Percentiles rank a stretch among this genome's conserved stretches.
phyloP scores from a whole-genome alignment of 2,797 vertebrate species.

The Sternotherus odoratus region DNA sequence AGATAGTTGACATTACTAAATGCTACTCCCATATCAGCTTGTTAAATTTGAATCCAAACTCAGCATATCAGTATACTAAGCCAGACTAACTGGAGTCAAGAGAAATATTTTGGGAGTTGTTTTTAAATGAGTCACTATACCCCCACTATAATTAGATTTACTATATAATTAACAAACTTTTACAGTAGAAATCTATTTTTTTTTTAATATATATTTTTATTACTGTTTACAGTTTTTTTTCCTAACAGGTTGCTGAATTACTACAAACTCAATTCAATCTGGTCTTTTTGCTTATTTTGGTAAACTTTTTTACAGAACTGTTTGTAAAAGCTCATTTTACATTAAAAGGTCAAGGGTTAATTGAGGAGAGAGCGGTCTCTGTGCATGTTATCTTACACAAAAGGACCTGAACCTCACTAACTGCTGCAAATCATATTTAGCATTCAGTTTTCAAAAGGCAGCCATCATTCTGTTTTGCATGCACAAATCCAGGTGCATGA shows the following conservation, averaged over 20 bases:
- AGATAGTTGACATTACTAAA: slow-evolving; percentile 91
- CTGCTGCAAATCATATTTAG: neutral
- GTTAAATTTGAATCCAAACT: slow-evolving; percentile 93
- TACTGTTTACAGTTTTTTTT: slow-evolving; percentile 23
- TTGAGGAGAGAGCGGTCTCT: neutral
- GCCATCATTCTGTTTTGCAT: neutral
- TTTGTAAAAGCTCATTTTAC: neutral
- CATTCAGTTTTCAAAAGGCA: neutral
- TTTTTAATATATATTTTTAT: slow-evolving; percentile 40
- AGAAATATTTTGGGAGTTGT: slow-evolving; percentile 93
- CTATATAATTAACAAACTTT: slow-evolving; percentile 77
- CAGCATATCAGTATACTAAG: slow-evolving; percentile 87
- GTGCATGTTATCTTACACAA: neutral
- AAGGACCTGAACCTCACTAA: neutral
- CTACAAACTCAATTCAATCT: neutral
- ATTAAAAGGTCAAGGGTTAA: neutral
- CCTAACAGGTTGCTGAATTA: slow-evolving; percentile 21
- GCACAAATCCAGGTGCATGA: neutral
- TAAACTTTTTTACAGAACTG: neutral
- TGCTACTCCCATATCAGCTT: slow-evolving; percentile 91
- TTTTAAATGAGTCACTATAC: slow-evolving; percentile 90
- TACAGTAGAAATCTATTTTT: slow-evolving; percentile 56
- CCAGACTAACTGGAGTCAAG: slow-evolving; percentile 98
- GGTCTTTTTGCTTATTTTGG: neutral
- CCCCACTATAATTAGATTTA: slow-evolving; percentile 87